Percentiles rank a stretch among this genome's conserved stretches.
Conservation (phyloP, 1,140 invertebrate species). For the Heliconius hewitsoni region DNA sequence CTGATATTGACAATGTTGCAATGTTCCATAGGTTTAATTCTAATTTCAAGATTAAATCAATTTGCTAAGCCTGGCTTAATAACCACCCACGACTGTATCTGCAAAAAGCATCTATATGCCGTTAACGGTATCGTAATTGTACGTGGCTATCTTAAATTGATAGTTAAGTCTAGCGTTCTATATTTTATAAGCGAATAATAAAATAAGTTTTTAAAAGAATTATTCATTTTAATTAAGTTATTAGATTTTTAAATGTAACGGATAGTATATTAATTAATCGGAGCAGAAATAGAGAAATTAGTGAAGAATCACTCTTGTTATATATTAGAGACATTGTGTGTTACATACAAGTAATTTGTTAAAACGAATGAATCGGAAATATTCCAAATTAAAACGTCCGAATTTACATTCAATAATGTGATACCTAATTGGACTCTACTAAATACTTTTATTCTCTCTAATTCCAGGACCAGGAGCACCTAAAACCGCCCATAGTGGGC, state of each 20-base stretch:
- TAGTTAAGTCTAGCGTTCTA: constrained; percentile 5
- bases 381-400: too few species aligned
- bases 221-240: background rate
- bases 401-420: too few species aligned
- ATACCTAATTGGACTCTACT: background rate
- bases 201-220: background rate
- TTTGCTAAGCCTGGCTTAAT: background rate
- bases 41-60: constrained; percentile 9
- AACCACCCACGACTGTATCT: background rate
- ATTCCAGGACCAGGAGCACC: constrained; percentile 93
- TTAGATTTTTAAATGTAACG: too few species aligned
- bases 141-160: background rate
- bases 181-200: constrained; percentile 7
- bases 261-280: too few species aligned
- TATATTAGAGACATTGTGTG: too few species aligned
- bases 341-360: too few species aligned
- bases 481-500: constrained; percentile 96
- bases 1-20: background rate
- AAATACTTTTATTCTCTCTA: constrained; percentile 25
- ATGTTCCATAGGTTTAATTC: background rate
- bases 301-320: too few species aligned
- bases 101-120: constrained; percentile 9
- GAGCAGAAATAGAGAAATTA: too few species aligned
- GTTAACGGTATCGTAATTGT: constrained; percentile 12
- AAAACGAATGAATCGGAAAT: too few species aligned